Evolutionary conservation across 1,140 invertebrate genomes (phyloP), one percentile per base, ranked within the genome.

Genomic region (Drosophila sechellia): DNA sequence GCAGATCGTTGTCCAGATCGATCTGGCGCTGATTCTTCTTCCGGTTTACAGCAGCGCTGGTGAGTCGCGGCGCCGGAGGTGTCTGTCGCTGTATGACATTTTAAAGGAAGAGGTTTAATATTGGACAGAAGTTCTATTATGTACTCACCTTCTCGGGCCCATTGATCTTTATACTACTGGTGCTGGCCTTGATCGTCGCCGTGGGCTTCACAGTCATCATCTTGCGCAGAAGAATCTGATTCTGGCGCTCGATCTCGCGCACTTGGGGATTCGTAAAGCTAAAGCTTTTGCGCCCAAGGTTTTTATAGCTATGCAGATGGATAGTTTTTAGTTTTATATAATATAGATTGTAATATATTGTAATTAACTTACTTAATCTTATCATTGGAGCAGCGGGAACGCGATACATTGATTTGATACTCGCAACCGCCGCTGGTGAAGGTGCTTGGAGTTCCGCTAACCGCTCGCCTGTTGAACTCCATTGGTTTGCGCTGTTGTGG

Each of bases 21-120:
- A 92, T 91, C 71, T 92, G 90, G 0, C 84, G 68, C 48, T 92
- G 91, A 54, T 79, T 73, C 49, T 92, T 92, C 57, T 90, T 92
- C 0, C 91, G 77, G 66, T 92, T 92, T 0, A 92, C 63, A 0
- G 87, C 90, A 5, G 91, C 81, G 8, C 87, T 92, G 5, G 91
- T 66, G 13, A 78, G 59, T 12, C 85, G 79, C 8, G 80, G 37
- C 3, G 60, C 72, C 0, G 77, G 50, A n/a, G 64, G 65, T 4
- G 55, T 40, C 31, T 66, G 69, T 4, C 37, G 73, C 5, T 45
- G n/a, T 5, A 13, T 13, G 0, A n/a, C 11, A 8, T 5, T 0
- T 15, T 31, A 1, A 1, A 20, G 5, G 25, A 20, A 1, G 1
- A 27, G 10, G 25, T 20, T 13, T 5, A 37, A 31, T 42, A 11